Conservation (phyloP, 2,797 vertebrate genomes). For the Enteromius anoplus region DNA sequence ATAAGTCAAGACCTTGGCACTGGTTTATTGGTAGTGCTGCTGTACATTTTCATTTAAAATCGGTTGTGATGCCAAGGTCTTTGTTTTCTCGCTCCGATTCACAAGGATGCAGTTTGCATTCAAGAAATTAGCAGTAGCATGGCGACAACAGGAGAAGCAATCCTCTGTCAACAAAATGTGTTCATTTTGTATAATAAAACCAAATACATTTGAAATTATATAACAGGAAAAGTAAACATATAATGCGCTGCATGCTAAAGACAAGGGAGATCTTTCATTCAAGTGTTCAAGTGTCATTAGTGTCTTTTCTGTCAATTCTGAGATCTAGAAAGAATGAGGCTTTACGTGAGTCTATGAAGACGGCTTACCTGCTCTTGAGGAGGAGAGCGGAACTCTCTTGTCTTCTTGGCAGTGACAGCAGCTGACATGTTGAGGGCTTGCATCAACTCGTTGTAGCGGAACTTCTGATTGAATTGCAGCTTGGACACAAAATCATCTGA, state of each 20-base stretch:
- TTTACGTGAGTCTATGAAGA: neutral
- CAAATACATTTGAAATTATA: neutral
- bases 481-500: slow-evolving; percentile 95
- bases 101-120: neutral
- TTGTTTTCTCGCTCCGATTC: neutral
- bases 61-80: neutral
- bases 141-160: neutral
- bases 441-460: slow-evolving; percentile 98
- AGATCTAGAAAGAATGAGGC: neutral
- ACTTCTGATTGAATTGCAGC: slow-evolving; percentile 97
- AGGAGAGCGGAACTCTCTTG: slow-evolving; percentile 97
- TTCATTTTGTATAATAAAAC: neutral
- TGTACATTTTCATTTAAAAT: neutral
- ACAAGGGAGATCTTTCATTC: neutral
- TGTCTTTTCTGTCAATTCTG: neutral
- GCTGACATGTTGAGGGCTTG: slow-evolving; percentile 98
- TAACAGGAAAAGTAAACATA: neutral
- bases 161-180: neutral
- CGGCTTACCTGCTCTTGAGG: slow-evolving; percentile 93
- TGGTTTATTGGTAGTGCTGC: neutral
- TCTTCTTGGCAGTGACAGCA: slow-evolving; percentile 95
- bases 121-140: neutral
- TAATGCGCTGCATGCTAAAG: neutral
- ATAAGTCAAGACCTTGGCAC: neutral
- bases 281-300: neutral